Evolutionary conservation across 1,140 invertebrate genomes (phyloP), one percentile per base, ranked within the genome.

Genomic region (Caenorhabditis latens): DNA sequence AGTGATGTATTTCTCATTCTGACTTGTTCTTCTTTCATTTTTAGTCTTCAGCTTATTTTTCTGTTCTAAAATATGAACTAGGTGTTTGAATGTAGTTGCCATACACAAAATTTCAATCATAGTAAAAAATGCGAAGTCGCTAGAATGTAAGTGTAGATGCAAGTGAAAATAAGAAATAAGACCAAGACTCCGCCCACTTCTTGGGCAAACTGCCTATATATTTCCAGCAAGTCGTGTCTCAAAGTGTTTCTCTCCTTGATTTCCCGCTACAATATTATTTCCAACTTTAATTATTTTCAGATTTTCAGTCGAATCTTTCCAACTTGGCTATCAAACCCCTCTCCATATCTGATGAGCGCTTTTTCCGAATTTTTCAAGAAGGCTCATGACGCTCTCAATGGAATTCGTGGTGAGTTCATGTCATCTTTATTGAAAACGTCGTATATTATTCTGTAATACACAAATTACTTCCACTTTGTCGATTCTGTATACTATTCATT

Each of bases 291-390:
- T 53, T 21, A 21, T 65, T 84, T 67, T 48, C 61, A 21, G 40
- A 6, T 16, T 57, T 24, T 57, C 8, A 50, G 24, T 43, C 5
- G 11, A 6, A 65, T 53, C 42, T 32, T 32, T 32, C 2, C 32
- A 32, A 32, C 32, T 32, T 2, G 32, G 32, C 32, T 32, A 32
- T 32, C 32, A 32, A 32, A 32, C 32, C 32, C 32, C 32, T 32
- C 21, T 50, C 2, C 46, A 53, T 57, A 42, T 13, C 21, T 48
- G 0, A 88, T 88, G 87, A 88, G 87, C 67, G 65, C 90, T 63
- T 92, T 92, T 55, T 88, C 84, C 48, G 91, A 92, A 24, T 84
- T 92, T 24, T 90, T 92, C 48, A 91, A 90, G 71, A 92, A 92
- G 48, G 91, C 91, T 55, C 91, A 91, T 75, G 91, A 92, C 32